Percentiles rank a stretch among this genome's conserved stretches.
Evolutionary conservation across 2,888 invertebrate genomes (phyloP).

Genomic region (Drosophila planitibia): DNA sequence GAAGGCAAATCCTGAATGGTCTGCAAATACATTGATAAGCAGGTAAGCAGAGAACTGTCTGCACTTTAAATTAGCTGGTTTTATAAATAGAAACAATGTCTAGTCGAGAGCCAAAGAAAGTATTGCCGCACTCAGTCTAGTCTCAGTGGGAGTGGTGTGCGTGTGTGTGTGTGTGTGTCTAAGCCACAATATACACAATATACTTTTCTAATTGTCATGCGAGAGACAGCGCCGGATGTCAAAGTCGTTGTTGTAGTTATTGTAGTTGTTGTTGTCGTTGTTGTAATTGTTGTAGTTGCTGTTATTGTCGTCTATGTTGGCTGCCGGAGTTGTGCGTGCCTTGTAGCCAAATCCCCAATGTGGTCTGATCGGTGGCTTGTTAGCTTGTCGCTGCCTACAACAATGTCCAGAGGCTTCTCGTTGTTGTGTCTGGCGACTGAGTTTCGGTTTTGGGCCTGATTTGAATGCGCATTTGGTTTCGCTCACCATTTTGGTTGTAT

Average conservation of each 20-base stretch:
- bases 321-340: constrained; percentile 65
- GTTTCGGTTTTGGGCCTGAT: constrained; percentile 47
- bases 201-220: constrained; percentile 75
- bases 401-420: constrained; percentile 46
- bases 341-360: constrained; percentile 57
- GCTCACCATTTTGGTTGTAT: constrained; percentile 53
- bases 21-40: constrained; percentile 24
- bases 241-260: constrained; percentile 34
- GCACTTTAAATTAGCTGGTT: constrained; percentile 33
- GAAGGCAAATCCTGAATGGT: constrained; percentile 27
- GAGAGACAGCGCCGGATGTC: constrained; percentile 70
- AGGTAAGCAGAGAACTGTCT: constrained; percentile 8
- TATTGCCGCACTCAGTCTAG: constrained; percentile 23
- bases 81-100: constrained; percentile 57
- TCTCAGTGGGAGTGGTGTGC: constrained; percentile 36
- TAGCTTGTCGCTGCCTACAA: constrained; percentile 49
- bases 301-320: constrained; percentile 45
- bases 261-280: constrained; percentile 30
- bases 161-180: constrained; percentile 21
- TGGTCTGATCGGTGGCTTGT: constrained; percentile 63
- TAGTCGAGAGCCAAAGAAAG: constrained; percentile 46
- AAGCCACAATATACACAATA: constrained; percentile 19
- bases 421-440: constrained; percentile 2
- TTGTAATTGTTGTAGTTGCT: not conserved
- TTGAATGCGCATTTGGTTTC: constrained; percentile 72